Evolutionary conservation across 2,113 vertebrate species (phyloP).

Genomic region (Isichthys henryi): DNA sequence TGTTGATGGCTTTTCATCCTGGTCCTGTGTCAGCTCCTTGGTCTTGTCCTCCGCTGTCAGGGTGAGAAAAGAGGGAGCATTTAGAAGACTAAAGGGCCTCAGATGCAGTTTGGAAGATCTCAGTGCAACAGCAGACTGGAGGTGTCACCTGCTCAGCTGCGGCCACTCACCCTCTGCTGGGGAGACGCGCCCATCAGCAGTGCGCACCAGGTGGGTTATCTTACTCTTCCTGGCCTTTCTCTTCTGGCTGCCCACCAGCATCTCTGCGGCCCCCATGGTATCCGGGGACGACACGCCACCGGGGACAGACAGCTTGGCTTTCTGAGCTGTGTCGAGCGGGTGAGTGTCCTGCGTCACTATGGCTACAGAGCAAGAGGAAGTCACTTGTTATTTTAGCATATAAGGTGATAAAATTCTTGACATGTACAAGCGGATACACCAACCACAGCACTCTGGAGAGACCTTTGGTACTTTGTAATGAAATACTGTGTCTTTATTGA

Average conservation of each 20-base stretch:
- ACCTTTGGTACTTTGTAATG: background rate
- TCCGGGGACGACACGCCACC: slow-evolving; percentile 67
- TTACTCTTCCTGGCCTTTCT: slow-evolving; percentile 96
- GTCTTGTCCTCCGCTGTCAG: slow-evolving; percentile 73
- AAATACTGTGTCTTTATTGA: background rate
- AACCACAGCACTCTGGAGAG: background rate
- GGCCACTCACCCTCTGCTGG: slow-evolving; percentile 67
- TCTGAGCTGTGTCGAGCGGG: slow-evolving; percentile 58
- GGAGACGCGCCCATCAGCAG: slow-evolving; percentile 83
- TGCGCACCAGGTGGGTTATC: slow-evolving; percentile 93
- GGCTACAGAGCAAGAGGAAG: slow-evolving; percentile 49
- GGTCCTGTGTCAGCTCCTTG: slow-evolving; percentile 71
- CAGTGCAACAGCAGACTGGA: background rate
- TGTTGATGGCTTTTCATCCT: slow-evolving; percentile 69
- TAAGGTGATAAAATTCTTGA: background rate
- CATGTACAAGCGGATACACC: background rate
- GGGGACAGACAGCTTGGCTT: slow-evolving; percentile 64
- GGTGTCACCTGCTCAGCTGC: background rate
- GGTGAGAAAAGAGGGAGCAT: slow-evolving; percentile 9
- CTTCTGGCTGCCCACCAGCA: slow-evolving; percentile 95
- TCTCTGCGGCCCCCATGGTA: slow-evolving; percentile 67
- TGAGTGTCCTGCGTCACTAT: slow-evolving; percentile 69
- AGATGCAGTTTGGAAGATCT: background rate
- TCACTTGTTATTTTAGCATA: background rate
- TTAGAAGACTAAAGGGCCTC: background rate